Base-by-base conservation (phyloP, 1,140 invertebrate species). In the Drosophila watanabei region DNA sequence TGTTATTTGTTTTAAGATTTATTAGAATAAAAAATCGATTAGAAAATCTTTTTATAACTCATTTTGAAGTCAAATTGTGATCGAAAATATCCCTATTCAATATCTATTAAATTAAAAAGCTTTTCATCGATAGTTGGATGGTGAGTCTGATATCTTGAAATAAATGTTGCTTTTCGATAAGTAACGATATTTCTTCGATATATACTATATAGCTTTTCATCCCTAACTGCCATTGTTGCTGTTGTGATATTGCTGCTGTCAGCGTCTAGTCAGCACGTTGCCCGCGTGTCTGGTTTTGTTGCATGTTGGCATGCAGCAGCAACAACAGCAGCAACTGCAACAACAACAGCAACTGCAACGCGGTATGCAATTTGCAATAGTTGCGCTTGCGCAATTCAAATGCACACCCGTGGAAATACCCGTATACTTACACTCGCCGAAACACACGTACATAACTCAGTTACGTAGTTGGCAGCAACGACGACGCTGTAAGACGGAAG, bases 381-480 rank as follows among this genome's bases (percentile, higher is more conserved):
- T 85, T 88, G 85, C 85, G 81, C 85, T 88, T 88, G 85, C 85
- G 85, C 85, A 88, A 88, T 88, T 89, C 85, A 88, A 89, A 88
- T 89, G 85, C 80, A 79, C 66, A 87, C 64, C 62, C 51, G 52
- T 56, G 52, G 52, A 56, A 56, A 56, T 56, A 56, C 52, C 52
- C 54, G 54, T 39, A 57, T 35, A 72, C n/a, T n/a, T n/a, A n/a
- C 61, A 79, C 61, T 51, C 46, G 46, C 35, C 52, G 33, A 57
- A 20, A 71, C 56, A 65, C 48, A 77, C 37, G 64, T 52, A 77
- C 60, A 68, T 88, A 88, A 88, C 85, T 88, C 88, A 85, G 88
- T 88, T 89, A 88, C 85, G 87, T 88, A 85, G 85, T 85, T 71
- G 79, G 81, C 71, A 49, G 28, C 65, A 64, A 49, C 30, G 35